phyloP scores from a whole-genome alignment of 2,113 vertebrate genomes.

The Colistium nudipinnis region DNA sequence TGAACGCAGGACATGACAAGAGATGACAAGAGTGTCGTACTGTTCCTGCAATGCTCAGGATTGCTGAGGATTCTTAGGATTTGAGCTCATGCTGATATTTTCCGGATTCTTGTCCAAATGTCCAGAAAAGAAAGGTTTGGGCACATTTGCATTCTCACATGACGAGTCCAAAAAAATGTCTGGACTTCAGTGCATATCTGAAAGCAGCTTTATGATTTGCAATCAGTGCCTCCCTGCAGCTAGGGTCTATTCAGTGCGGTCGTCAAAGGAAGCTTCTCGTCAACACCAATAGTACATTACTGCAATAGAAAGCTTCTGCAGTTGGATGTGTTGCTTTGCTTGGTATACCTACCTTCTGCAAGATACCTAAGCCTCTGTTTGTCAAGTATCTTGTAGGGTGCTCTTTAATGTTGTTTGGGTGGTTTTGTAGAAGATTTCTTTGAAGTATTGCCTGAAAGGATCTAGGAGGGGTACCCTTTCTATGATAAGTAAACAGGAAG shows the following conservation, averaged over 20 bases:
- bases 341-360: constrained; percentile 7
- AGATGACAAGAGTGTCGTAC: too few relatives aligned
- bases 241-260: constrained; percentile 21
- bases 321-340: constrained; percentile 9
- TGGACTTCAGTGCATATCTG: too few relatives aligned
- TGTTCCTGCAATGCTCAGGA: too few relatives aligned
- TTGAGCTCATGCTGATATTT: too few relatives aligned
- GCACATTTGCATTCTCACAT: too few relatives aligned
- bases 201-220: too few relatives aligned
- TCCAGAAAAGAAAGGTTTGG: too few relatives aligned
- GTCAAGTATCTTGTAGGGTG: not conserved
- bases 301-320: constrained; percentile 5
- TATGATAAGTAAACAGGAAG: constrained; percentile 18
- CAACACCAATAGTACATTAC: constrained; percentile 6
- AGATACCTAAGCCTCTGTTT: not conserved
- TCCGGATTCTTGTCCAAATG: too few relatives aligned
- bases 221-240: constrained; percentile 28
- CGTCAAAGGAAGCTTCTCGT: constrained; percentile 12
- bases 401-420: not conserved
- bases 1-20: too few relatives aligned
- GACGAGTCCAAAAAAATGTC: too few relatives aligned
- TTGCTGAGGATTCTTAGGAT: too few relatives aligned
- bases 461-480: not conserved
- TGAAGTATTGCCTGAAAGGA: not conserved
- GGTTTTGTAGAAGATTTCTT: not conserved